Evolutionary conservation across 2,113 vertebrate genomes (phyloP).

Genomic region (Tragelaphus strepsiceros): DNA sequence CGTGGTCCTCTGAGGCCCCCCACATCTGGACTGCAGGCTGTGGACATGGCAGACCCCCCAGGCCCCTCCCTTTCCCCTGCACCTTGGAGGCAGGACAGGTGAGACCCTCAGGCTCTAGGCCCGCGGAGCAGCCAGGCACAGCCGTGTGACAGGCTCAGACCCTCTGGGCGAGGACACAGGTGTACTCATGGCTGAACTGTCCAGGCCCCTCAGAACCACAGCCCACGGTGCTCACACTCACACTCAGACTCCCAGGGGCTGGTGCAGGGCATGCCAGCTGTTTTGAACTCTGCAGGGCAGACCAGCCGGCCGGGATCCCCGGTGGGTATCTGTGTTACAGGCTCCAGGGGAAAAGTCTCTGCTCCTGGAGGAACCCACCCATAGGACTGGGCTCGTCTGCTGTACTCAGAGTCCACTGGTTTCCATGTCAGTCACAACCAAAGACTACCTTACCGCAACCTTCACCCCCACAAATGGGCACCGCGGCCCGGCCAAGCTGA

Average conservation of each 20-base stretch:
- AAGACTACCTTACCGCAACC: neutral
- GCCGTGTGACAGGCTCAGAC: neutral
- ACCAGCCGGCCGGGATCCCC: rapidly evolving
- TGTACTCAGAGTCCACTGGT: neutral
- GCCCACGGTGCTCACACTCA: rapidly evolving
- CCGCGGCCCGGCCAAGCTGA: neutral
- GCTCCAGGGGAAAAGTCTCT: too few relatives aligned
- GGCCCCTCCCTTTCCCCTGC: too few relatives aligned
- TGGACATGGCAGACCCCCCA: rapidly evolving
- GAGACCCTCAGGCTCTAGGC: neutral
- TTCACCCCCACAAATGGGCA: neutral
- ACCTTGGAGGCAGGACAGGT: neutral
- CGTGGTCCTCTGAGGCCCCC: rapidly evolving
- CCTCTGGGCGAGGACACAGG: neutral
- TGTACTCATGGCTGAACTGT: rapidly evolving
- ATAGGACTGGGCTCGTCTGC: rapidly evolving
- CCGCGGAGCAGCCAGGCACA: rapidly evolving
- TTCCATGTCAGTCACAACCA: neutral
- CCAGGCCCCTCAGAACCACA: neutral
- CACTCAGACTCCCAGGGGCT: neutral
- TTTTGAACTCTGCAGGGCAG: neutral
- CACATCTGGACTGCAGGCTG: rapidly evolving
- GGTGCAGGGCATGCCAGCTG: neutral
- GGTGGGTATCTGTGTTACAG: rapidly evolving
- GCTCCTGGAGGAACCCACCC: neutral